phyloP scores from a whole-genome alignment of 2,888 invertebrate species.

The Xestia rhomboidea region DNA sequence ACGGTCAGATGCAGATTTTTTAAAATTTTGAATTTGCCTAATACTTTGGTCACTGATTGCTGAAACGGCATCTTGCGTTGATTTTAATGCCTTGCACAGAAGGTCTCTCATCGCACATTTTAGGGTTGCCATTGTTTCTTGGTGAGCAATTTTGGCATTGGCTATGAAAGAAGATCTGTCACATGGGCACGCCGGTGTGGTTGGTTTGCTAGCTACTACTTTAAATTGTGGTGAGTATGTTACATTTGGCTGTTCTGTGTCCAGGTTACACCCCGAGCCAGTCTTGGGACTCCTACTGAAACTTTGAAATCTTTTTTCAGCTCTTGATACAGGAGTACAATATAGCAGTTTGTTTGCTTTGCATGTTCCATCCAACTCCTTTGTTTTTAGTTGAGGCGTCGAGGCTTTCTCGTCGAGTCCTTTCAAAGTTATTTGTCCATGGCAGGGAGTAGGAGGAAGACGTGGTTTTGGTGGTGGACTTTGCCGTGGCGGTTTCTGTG shows the following conservation, averaged over 20 bases:
- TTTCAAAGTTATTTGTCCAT: not conserved
- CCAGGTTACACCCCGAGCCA: not conserved
- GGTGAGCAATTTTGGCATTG: not conserved
- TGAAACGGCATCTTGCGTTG: constrained; percentile 75
- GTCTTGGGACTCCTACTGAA: not conserved
- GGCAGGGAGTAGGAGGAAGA: not conserved
- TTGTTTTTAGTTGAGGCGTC: not conserved
- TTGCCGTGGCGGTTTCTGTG: not conserved
- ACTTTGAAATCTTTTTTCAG: not conserved
- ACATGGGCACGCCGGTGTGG: not conserved
- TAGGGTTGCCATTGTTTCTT: constrained; percentile 71
- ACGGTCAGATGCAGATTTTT: constrained; percentile 32
- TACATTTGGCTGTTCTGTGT: not conserved
- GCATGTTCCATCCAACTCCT: too few relatives aligned
- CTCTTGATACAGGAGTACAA: constrained; percentile 6
- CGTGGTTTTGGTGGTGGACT: not conserved
- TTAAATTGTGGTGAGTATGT: not conserved
- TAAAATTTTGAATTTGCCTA: constrained; percentile 65
- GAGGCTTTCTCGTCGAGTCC: not conserved
- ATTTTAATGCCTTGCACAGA: constrained; percentile 72
- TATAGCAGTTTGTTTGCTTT: not conserved
- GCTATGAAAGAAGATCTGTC: not conserved
- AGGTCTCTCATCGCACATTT: constrained; percentile 76
- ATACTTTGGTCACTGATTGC: constrained; percentile 71
- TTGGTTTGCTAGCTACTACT: not conserved